Conservation (phyloP, 2,888 invertebrate species). For the Lacanobia wlatinum region DNA sequence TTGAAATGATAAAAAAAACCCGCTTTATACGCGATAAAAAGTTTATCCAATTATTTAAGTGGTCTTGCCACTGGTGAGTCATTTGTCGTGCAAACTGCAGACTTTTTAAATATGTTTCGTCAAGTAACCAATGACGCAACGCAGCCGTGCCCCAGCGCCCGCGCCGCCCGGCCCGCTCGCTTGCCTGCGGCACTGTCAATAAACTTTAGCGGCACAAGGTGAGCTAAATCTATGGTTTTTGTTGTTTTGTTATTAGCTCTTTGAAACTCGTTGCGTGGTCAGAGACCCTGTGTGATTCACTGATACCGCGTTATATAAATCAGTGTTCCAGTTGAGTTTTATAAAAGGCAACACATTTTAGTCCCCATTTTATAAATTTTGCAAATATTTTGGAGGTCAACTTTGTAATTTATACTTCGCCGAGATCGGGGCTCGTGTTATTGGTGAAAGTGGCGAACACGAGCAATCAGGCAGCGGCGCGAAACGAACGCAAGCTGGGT, state of each 20-base stretch:
- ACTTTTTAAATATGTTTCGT: constrained; percentile 79
- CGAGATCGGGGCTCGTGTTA: constrained; percentile 80
- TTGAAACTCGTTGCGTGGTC: constrained; percentile 73
- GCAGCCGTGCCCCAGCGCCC: constrained; percentile 77
- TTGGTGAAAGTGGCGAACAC: constrained; percentile 89
- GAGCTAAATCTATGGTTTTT: constrained; percentile 77
- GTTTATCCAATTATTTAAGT: constrained; percentile 33
- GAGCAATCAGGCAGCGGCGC: constrained; percentile 87
- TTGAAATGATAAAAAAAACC: constrained; percentile 8
- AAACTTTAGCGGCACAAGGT: constrained; percentile 87
- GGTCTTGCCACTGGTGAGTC: constrained; percentile 69
- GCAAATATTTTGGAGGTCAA: constrained; percentile 78
- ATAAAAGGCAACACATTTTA: constrained; percentile 16
- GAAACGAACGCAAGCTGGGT: constrained; percentile 86
- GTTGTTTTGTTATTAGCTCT: constrained; percentile 79
- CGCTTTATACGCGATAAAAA: constrained; percentile 29
- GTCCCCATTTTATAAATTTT: constrained; percentile 14
- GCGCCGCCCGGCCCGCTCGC: constrained; percentile 68
- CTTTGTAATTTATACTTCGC: constrained; percentile 75
- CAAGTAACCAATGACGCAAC: constrained; percentile 84
- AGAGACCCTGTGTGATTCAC: constrained; percentile 65
- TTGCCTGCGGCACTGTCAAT: constrained; percentile 88
- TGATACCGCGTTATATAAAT: constrained; percentile 38
- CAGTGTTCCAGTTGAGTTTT: constrained; percentile 19
- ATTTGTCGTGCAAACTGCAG: constrained; percentile 77